Base-by-base conservation (phyloP, 1,140 invertebrate species). In the Hyles vespertilio region DNA sequence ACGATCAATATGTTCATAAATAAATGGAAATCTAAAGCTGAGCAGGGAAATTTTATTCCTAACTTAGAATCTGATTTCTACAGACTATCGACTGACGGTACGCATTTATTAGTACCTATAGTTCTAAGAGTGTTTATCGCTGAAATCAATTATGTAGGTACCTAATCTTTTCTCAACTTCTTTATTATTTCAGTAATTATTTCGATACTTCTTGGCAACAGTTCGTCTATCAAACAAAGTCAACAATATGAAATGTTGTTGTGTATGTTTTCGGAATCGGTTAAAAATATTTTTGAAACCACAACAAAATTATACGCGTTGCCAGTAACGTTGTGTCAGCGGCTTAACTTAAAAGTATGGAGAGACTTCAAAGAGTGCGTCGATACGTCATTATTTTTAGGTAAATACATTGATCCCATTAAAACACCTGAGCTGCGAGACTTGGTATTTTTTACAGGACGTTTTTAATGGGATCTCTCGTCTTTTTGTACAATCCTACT, bases 41-140 rank as follows among this genome's bases (percentile, higher is more conserved):
- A 77, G 59, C 68, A 65, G 0, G 62, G 66, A 2, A 32, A 33
- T 66, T 69, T 83, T 36, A 56, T 89, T 36, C 74, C 90, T 3
- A 75, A 94, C 67, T 78, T 96, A 48, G 93, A 95, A 69, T 74
- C 84, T n/a, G 91, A 94, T 67, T 84, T 96, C 6, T 96, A 96
- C 74, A 91, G 90, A 65, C 93, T 94, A 90, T 95, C 95, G 3
- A 92, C 94, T 63, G 93, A 95, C 77, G 93, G 94, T 95, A 86
- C 69, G 83, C 65, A 54, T 7, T 2, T 52, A 32, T 22, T 22
- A 22, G 22, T 22, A 22, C 22, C 44, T 63, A 56, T 51, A 32
- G 54, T 51, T 56, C 49, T 63, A 34, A 58, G 32, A 55, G 50
- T 33, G 32, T 8, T 12, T 49, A 11, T 33, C 43, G n/a, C n/a